Evolutionary conservation across 2,888 invertebrate species (phyloP), one percentile per base, ranked within the genome.

Genomic region (Trichacis sp.): DNA sequence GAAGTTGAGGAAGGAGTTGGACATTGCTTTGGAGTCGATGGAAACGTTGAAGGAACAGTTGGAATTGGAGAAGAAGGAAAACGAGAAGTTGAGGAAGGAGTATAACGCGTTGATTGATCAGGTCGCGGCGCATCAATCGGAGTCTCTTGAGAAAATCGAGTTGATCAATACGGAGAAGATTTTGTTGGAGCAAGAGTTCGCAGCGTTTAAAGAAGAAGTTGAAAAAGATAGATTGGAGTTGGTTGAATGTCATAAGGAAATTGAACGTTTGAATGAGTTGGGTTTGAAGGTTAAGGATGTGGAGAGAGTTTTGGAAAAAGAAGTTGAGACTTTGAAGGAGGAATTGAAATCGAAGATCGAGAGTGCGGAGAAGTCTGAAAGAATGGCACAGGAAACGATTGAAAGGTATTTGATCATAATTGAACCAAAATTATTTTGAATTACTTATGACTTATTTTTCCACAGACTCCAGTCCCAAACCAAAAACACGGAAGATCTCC

Each of bases 1-100:
- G 1, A 74, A 55, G 40, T 58, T 83, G 5, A 87, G 89, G 72
- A 86, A 85, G 45, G 88, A 89, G 70, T 82, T 90, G 6, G 81
- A 85, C 24, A 84, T 84, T 46, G 85, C 82, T 1, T 77, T 87
- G 0, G 69, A 63, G n/a, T 68, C 73, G 12, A 12, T 74, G 2
- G 68, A 75, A 1, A 3, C 11, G 3, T 72, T 62, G 9, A 64
- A 74, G n/a, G 47, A 30, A 5, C 54, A 71, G 50, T 54, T 71
- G 15, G 61, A 69, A 5, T 72, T 71, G 14, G 42, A 81, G 12
- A 47, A 9, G 11, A 50, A 19, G 0, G 78, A 80, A 4, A 77
- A 78, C 14, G 78, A 79, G 1, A 74, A 55, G 40, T 58, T 83
- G 5, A 61, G 33, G 1, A 78, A 72, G 38, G 79, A 84, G 6